A percentile compares a stretch with the other conserved stretches of the same genome.
These are phyloP conservation scores for Megalopta genalis DNA, from an alignment of 1,140 invertebrate species.

Conservation along the genomic window DNA sequence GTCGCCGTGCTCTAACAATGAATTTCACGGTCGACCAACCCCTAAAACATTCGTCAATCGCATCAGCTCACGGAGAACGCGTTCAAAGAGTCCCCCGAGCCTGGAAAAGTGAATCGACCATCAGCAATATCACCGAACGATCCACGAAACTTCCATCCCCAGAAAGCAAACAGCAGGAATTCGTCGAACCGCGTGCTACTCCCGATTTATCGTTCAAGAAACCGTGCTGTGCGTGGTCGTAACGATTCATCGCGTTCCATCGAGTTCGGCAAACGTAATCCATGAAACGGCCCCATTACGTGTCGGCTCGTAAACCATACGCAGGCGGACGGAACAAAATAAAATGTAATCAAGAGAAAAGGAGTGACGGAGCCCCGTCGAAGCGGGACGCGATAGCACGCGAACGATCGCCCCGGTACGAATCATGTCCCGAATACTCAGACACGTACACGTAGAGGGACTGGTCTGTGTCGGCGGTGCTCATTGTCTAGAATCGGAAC, in stretches of 20 bases:
- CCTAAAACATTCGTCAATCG: not conserved
- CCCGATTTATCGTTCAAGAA: conserved; percentile 24
- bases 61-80: not conserved
- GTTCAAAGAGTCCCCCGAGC: not conserved
- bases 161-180: not conserved
- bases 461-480: not conserved
- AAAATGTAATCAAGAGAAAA: conserved; percentile 35
- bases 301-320: conserved; percentile 38
- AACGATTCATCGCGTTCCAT: conserved; percentile 8
- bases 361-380: not conserved
- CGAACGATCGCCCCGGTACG: conserved; percentile 22
- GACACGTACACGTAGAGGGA: not conserved
- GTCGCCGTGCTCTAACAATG: too few relatives aligned
- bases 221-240: not conserved
- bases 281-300: conserved; percentile 21
- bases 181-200: not conserved
- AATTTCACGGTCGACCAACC: not conserved
- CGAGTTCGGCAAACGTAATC: conserved; percentile 10
- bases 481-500: conserved; percentile 46
- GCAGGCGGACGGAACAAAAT: conserved; percentile 20
- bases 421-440: conserved; percentile 30
- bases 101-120: not conserved
- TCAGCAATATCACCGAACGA: not conserved
- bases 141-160: not conserved
- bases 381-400: conserved; percentile 38